Evolutionary conservation across 2,113 vertebrate species (phyloP), one percentile per base, ranked within the genome.

Genomic region (Pandion haliaetus): DNA sequence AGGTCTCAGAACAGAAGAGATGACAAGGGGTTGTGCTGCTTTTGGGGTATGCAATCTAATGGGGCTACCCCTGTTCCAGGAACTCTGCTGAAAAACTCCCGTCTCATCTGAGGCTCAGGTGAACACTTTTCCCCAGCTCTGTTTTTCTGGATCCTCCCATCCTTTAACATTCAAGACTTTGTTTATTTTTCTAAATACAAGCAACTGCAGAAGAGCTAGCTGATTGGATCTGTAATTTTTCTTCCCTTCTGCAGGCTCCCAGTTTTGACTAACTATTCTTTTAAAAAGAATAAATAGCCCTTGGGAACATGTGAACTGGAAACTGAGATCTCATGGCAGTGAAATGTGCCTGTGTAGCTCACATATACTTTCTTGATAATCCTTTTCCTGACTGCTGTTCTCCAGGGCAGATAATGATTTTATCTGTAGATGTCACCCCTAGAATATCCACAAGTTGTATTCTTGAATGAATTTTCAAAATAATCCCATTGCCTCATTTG

Each of bases 371-470:
- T 65, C 66, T 94, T 94, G 90, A 96, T 95, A 96, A 96, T 96
- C 93, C 93, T 94, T 94, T 87, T 96, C 70, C 93, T 90, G 87
- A 82, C 87, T 94, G 84, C 78, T 80, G 21, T 80, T 96, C 93
- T 97, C 49, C 87, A 82, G 96, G 95, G 93, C 90, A 96, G 74
- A 91, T 90, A 88, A 91, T 93, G 62, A 96, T 95, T 97, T 96
- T 95, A 94, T 97, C 96, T 96, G 66, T 82, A 91, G 79, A 82
- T 93, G 95, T 94, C 96, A 91, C 62, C 88, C 92, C 92, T 85
- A 65, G 85, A 95, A 91, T 89, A 95, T 88, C 87, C 91, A 93
- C 54, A 96, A 82, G 34, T 96, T 94, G 49, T 76, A 52, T 85
- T 93, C 89, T 91, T 85, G 91, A 95, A 94, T 49, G 82, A 93